phyloP scores from a whole-genome alignment of 2,797 vertebrate species.

The Diceros bicornis region DNA sequence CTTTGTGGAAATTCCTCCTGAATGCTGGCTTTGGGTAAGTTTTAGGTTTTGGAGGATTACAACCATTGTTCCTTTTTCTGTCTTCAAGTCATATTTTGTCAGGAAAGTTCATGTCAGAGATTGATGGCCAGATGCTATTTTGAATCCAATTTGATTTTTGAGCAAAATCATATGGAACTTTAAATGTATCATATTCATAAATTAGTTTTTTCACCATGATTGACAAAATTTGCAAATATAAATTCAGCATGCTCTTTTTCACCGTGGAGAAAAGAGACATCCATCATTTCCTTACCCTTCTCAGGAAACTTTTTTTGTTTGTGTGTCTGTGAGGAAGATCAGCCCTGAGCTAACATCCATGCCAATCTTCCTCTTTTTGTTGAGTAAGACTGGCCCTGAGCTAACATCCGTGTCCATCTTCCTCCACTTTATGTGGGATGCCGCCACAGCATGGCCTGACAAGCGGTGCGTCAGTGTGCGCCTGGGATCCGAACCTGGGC shows the following conservation, averaged over 20 bases:
- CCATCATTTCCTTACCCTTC: neutral
- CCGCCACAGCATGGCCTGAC: too few relatives aligned
- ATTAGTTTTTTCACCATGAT: neutral
- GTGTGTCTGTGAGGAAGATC: too few relatives aligned
- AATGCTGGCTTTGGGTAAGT: neutral
- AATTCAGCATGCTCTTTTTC: slow-evolving; percentile 28
- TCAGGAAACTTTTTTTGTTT: neutral
- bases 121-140: slow-evolving; percentile 45
- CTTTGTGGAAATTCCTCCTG: slow-evolving; percentile 14
- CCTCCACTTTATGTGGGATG: too few relatives aligned
- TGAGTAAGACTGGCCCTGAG: too few relatives aligned
- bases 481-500: too few relatives aligned
- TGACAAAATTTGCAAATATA: slow-evolving; percentile 67
- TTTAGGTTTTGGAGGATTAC: neutral
- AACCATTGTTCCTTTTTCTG: neutral
- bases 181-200: slow-evolving; percentile 17
- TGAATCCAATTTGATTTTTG: slow-evolving; percentile 56
- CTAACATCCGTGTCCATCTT: too few relatives aligned
- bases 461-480: too few relatives aligned
- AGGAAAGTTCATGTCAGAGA: slow-evolving; percentile 49
- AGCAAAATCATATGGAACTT: slow-evolving; percentile 22
- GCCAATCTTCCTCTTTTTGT: too few relatives aligned
- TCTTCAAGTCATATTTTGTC: slow-evolving; percentile 3
- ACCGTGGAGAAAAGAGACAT: neutral
- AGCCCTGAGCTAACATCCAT: too few relatives aligned